These are phyloP conservation scores for Lepilemur septentrionalis DNA, from an alignment of 2,797 vertebrate genomes.

Conservation along the genomic window DNA sequence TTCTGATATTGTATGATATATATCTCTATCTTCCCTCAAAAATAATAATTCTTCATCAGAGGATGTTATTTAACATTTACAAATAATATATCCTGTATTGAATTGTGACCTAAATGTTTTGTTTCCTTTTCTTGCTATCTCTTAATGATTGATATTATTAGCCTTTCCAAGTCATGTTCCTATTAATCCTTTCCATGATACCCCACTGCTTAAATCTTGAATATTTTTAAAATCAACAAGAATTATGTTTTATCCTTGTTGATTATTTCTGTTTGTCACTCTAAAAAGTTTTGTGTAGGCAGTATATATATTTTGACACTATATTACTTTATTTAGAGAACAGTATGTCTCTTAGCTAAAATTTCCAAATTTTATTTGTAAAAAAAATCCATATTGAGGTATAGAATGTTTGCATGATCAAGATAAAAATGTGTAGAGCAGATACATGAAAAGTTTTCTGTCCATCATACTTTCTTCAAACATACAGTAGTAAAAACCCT, in stretches of 20 bases:
- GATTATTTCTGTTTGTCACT: not conserved
- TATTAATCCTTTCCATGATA: not conserved
- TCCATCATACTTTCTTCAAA: not conserved
- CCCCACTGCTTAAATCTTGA: not conserved
- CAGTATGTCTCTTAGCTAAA: not conserved
- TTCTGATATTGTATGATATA: not conserved
- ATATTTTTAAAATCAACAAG: not conserved
- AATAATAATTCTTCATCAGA: not conserved
- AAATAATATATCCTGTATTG: not conserved
- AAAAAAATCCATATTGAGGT: not conserved
- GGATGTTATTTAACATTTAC: not conserved
- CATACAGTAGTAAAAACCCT: not conserved
- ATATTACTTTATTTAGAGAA: not conserved
- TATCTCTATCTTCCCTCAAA: not conserved
- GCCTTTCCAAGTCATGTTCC: not conserved
- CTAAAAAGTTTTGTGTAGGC: not conserved
- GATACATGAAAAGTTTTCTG: not conserved
- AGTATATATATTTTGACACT: not conserved
- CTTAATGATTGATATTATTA: not conserved
- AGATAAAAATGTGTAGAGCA: not conserved
- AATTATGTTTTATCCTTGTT: not conserved
- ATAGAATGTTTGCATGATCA: not conserved
- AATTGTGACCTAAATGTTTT: not conserved
- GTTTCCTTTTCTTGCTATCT: not conserved
- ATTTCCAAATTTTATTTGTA: not conserved